These are phyloP conservation scores for Morpho achilles DNA, from an alignment of 2,888 invertebrate species.

Conservation along the genomic window DNA sequence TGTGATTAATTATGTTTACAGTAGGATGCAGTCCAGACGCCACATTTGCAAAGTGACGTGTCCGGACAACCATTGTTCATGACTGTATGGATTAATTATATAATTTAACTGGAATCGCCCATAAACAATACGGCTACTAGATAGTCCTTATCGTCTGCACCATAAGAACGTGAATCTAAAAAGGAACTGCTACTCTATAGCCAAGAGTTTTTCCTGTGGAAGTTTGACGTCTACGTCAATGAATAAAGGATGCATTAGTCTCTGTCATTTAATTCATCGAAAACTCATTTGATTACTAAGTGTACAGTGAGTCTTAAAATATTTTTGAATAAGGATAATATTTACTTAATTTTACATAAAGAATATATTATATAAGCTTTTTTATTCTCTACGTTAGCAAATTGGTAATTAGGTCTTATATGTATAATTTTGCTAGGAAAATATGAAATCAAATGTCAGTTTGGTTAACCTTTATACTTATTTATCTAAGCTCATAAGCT, in stretches of 20 bases:
- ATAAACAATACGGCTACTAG: constrained; percentile 12
- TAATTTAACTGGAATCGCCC: constrained; percentile 29
- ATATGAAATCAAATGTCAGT: too few species aligned
- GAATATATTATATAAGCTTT: too few species aligned
- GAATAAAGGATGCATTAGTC: constrained; percentile 21
- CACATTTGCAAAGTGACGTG: constrained; percentile 49
- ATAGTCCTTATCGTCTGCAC: constrained; percentile 5
- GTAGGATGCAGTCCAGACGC: constrained; percentile 63
- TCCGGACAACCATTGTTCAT: constrained; percentile 58
- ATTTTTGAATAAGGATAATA: not conserved
- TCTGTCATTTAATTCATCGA: constrained; percentile 28
- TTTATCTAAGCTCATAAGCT: too few species aligned
- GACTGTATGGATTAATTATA: constrained; percentile 30
- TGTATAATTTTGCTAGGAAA: too few species aligned
- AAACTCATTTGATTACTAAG: constrained; percentile 10
- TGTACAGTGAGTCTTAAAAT: too few species aligned
- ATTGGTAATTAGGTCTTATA: too few species aligned
- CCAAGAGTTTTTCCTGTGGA: constrained; percentile 18
- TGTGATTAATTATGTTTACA: constrained; percentile 46
- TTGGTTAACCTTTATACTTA: too few species aligned
- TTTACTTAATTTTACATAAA: not conserved
- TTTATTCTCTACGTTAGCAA: too few species aligned
- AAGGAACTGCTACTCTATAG: not conserved
- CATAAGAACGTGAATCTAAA: constrained; percentile 12
- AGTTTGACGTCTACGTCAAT: constrained; percentile 16